phyloP scores from a whole-genome alignment of 1,140 invertebrate genomes.

The Drosophila guanche region DNA sequence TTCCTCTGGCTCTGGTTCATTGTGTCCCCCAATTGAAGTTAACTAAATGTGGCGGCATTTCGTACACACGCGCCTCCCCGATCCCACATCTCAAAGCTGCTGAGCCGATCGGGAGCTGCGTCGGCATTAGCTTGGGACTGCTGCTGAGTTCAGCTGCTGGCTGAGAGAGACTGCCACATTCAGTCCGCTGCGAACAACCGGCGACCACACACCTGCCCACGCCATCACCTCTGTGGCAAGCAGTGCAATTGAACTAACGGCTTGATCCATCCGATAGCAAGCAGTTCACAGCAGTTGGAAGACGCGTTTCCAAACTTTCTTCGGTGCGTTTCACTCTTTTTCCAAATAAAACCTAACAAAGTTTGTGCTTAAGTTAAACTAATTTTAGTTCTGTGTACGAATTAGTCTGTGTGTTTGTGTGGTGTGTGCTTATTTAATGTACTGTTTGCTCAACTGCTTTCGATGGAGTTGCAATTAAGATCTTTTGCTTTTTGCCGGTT shows the following conservation, averaged over 20 bases:
- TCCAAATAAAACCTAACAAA: background rate
- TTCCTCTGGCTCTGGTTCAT: slow-evolving; percentile 5
- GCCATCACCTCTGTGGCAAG: slow-evolving; percentile 19
- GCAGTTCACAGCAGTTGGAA: slow-evolving; percentile 23
- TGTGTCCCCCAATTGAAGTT: slow-evolving; percentile 53
- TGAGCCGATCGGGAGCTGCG: slow-evolving; percentile 18
- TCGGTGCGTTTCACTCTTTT: slow-evolving; percentile 23
- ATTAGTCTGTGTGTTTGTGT: slow-evolving; percentile 14
- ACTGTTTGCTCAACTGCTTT: slow-evolving; percentile 60
- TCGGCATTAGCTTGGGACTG: slow-evolving; percentile 7
- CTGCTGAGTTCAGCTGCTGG: slow-evolving; percentile 54
- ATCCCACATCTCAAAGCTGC: slow-evolving; percentile 6
- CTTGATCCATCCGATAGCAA: slow-evolving; percentile 12
- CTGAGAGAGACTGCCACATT: slow-evolving; percentile 37
- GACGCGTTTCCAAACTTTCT: slow-evolving; percentile 24
- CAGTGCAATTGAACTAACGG: slow-evolving; percentile 30
- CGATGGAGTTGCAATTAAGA: slow-evolving; percentile 57
- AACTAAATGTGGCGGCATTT: slow-evolving; percentile 25
- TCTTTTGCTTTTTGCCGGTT: slow-evolving; percentile 29
- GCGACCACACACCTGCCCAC: slow-evolving; percentile 69
- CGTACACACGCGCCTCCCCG: slow-evolving; percentile 24
- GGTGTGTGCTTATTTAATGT: slow-evolving; percentile 40
- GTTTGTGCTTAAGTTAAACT: slow-evolving; percentile 34
- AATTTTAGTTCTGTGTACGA: slow-evolving; percentile 15
- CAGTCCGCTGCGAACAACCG: slow-evolving; percentile 74